Evolutionary conservation across 2,888 invertebrate genomes (phyloP), one percentile per base, ranked within the genome.

Genomic region (Xanthia icteritia): DNA sequence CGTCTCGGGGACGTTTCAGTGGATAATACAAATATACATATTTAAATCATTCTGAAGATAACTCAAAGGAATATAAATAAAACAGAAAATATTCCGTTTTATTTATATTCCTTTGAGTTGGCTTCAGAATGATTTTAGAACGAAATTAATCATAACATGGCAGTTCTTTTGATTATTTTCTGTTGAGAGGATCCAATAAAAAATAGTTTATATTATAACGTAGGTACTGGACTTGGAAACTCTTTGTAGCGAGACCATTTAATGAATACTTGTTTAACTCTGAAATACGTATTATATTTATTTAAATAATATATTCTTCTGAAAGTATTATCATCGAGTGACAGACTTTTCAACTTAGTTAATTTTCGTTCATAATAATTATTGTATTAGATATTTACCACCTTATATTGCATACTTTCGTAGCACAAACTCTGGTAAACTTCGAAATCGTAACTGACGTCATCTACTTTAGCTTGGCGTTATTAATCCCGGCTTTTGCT

Each of bases 11-110:
- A 39, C 15, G 31, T 66, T 69, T 81, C 23, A 58, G 13, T 45
- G 36, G 56, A 58, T 79, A 67, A 51, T 66, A 69, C 31, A 51
- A 70, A 73, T 79, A 69, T 51, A 73, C 65, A 79, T 80, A 67
- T 67, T 82, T 58, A 5, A 70, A 51, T 51, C 2, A 23, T 23
- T 51, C 51, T 51, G 51, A 51, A 51, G 51, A 0, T 20, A 23
- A 51, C 23, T 51, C 51, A 51, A 51, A 51, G 8, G 23, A 51
- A 51, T 51, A 51, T 51, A 51, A 23, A 51, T 51, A 23, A 51
- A 51, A 51, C 8, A 0, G 51, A 51, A 51, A 23, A 23, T 71
- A 45, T 67, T 79, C 27, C 48, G 27, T 73, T 73, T 71, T 61
- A 66, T 83, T 45, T 72, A 20, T 51, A 42, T 83, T 68, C 20